phyloP scores from a whole-genome alignment of 2,888 invertebrate species.

The Orthosia incerta region DNA sequence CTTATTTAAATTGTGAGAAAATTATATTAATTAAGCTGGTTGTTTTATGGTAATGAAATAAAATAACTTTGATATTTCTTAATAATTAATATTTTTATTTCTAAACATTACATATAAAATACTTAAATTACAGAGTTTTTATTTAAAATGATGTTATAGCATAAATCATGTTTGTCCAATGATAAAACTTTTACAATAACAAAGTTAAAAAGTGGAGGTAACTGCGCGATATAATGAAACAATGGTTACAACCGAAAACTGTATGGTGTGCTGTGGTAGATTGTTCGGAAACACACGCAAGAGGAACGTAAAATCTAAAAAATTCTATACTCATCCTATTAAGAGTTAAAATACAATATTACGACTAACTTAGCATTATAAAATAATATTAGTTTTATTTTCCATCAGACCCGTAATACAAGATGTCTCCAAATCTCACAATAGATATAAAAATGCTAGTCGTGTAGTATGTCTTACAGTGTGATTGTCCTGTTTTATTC shows the following conservation, averaged over 20 bases:
- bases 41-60: conserved; percentile 58
- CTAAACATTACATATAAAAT: conserved; percentile 81
- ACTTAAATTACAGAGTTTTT: conserved; percentile 72
- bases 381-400: conserved; percentile 53
- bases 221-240: conserved; percentile 22
- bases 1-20: conserved; percentile 34
- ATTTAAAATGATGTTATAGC: conserved; percentile 38
- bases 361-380: conserved; percentile 60
- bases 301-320: conserved; percentile 38
- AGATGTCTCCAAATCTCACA: conserved; percentile 43
- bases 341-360: conserved; percentile 56
- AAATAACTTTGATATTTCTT: conserved; percentile 65
- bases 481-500: conserved; percentile 57
- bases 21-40: conserved; percentile 38
- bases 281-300: conserved; percentile 29
- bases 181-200: conserved; percentile 46
- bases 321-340: conserved; percentile 33
- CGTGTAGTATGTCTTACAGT: conserved; percentile 47
- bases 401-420: conserved; percentile 52
- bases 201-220: conserved; percentile 49
- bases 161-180: conserved; percentile 32
- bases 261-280: conserved; percentile 19
- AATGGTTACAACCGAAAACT: conserved; percentile 28
- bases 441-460: conserved; percentile 54
- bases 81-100: conserved; percentile 76